Evolutionary conservation across 2,888 invertebrate species (phyloP), one percentile per base, ranked within the genome.

Genomic region (Dryococelus australis): DNA sequence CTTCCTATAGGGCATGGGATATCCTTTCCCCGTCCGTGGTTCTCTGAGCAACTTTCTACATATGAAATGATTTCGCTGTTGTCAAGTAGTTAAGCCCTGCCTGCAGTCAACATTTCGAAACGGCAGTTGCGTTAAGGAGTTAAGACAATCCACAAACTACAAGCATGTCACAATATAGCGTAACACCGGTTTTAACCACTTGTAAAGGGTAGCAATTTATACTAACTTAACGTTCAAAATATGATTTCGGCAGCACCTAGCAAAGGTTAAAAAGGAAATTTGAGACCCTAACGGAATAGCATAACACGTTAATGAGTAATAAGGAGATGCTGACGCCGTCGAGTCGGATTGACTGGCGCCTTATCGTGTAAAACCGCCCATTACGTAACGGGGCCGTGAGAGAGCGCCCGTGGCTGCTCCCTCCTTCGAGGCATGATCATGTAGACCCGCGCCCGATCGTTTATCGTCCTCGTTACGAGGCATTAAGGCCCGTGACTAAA

Each of bases 401-500:
- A 51, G 51, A 20, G 65, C 0, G 65, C n/a, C 20, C 8, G n/a
- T 6, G 65, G 65, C n/a, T n/a, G 13, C 8, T 65, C 20, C 2
- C 10, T 24, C 65, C 65, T 16, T 20, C 24, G 65, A n/a, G 65
- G 65, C 8, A n/a, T n/a, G 65, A 65, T n/a, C 65, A 24, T 65
- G 65, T 65, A 65, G 8, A 65, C 65, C 65, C 2, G 24, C n/a
- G 0, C 65, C 24, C 8, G 65, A 65, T 65, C 65, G 65, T 65
- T 65, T 65, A 65, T 65, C 65, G 65, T 65, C 65, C 65, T 65
- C 65, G 65, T 65, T 65, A 65, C 51, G 51, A 51, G 51, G 65
- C 20, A 65, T 65, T 65, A 65, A 51, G 51, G 24, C 65, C 47
- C 65, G 65, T 65, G 65, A 65, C 65, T 65, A 65, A 65, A 65